Evolutionary conservation across 2,113 vertebrate genomes (phyloP).

Genomic region (Alectura lathami): DNA sequence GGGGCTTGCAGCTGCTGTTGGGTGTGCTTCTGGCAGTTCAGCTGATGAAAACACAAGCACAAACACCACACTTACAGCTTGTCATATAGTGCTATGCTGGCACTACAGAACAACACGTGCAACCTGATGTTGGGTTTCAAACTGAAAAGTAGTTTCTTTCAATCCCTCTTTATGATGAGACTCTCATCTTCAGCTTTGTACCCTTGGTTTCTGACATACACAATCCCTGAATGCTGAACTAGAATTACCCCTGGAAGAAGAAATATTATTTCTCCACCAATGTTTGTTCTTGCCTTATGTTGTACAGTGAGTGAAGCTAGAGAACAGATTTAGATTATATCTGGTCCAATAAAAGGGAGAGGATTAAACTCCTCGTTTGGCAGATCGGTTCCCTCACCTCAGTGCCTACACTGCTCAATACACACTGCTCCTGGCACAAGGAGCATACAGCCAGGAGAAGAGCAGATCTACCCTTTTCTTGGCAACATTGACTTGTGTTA

Average conservation of each 20-base stretch:
- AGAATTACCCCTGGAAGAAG: background rate
- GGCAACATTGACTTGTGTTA: background rate
- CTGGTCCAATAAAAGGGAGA: background rate
- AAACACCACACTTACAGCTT: background rate
- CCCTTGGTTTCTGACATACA: background rate
- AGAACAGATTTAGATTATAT: background rate
- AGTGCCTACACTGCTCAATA: background rate
- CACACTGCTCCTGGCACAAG: background rate
- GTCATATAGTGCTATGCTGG: background rate
- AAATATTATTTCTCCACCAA: background rate
- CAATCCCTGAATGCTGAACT: background rate
- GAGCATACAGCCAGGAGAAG: background rate
- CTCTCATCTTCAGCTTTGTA: background rate
- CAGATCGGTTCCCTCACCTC: background rate
- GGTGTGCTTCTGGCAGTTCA: background rate
- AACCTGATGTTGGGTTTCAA: background rate
- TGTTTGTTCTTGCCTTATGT: background rate
- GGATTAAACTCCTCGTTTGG: background rate
- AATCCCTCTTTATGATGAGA: background rate
- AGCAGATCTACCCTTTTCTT: background rate
- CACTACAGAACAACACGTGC: background rate
- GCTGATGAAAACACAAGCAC: background rate
- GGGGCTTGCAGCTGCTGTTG: background rate
- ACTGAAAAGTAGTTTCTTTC: background rate
- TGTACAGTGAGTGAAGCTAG: background rate